Evolutionary conservation across 1,140 invertebrate genomes (phyloP), one percentile per base, ranked within the genome.

Genomic region (Drosophila carrolli): DNA sequence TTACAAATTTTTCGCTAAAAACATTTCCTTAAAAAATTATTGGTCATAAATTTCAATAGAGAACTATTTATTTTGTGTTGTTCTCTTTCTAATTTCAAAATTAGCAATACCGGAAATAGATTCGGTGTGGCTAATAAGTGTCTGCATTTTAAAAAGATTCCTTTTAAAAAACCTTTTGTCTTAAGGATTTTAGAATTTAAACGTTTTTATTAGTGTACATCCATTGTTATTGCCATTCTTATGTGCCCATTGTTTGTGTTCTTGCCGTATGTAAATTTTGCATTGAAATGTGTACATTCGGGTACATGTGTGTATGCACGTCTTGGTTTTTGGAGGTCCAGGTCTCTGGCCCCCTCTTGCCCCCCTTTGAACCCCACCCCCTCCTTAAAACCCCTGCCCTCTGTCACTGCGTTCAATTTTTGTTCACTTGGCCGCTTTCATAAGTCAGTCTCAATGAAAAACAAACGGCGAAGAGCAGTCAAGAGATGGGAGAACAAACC

Each of bases 381-480:
- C 43, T 46, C 11, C 8, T 0, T 16, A 55, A 23, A 46, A 16
- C 16, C 16, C 13, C 27, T 51, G 37, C 11, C 13, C 35, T 27
- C 16, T 43, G 10, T 16, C 58, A 40, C 67, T 54, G 48, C 29
- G 58, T 32, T 63, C 63, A 63, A 84, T 74, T 80, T 61, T 71
- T 66, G 80, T 79, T 86, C 84, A 79, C 55, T 79, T 88, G 72
- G 72, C 61, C 78, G 84, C 83, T 88, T 89, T 88, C 83, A 84
- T 80, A 88, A 88, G 84, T 50, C 71, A 58, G 56, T 46, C 48
- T 51, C 70, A 79, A 83, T 78, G 75, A 51, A 70, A 78, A 53
- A 55, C 54, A 76, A 89, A 89, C 46, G 67, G 43, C 51, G 27
- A 59, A 73, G 75, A 66, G 56, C 40, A 7, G n/a, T 13, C 23